Evolutionary conservation across 2,113 vertebrate species (phyloP), one percentile per base, ranked within the genome.

Genomic region (Prolemur simus): DNA sequence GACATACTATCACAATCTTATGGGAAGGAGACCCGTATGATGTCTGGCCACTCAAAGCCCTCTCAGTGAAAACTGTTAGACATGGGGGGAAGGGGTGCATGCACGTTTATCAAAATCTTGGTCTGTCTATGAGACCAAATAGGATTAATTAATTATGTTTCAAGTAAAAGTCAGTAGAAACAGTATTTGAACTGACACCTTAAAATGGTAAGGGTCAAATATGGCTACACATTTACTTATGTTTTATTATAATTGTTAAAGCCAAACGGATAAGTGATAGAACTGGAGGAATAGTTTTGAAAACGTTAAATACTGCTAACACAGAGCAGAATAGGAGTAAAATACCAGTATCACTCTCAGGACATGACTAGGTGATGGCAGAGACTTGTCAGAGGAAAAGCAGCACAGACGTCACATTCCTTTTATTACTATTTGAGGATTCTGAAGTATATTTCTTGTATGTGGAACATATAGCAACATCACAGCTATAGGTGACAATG

Each of bases 81-180:
- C 63, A 56, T 34, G 6, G n/a, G 69, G 6, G 9, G 60, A 29
- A 14, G 27, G 10, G n/a, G 29, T 11, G 12, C 7, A 54, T 13
- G 13, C 21, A 85, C 3, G 45, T 91, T 47, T 76, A 23, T 32
- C 25, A 29, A 49, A 91, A 89, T 49, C 86, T 52, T 42, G n/a
- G 6, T 94, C 82, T 87, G 25, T 69, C 3, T 23, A 5, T 56
- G n/a, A 83, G 12, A 64, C 17, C 45, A 66, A 66, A 80, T 14
- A 63, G 39, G 54, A 85, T 49, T n/a, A 14, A 83, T 78, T 94
- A 73, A 87, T 92, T 95, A 69, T 95, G 25, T 20, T 73, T 90
- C 47, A 90, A 37, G 21, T 71, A 74, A 37, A 87, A 91, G 17
- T 88, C 64, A 92, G n/a, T 64, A 76, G 45, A 81, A 90, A 56